Evolutionary conservation across 2,888 invertebrate genomes (phyloP).

Genomic region (Nomada goodeniana): DNA sequence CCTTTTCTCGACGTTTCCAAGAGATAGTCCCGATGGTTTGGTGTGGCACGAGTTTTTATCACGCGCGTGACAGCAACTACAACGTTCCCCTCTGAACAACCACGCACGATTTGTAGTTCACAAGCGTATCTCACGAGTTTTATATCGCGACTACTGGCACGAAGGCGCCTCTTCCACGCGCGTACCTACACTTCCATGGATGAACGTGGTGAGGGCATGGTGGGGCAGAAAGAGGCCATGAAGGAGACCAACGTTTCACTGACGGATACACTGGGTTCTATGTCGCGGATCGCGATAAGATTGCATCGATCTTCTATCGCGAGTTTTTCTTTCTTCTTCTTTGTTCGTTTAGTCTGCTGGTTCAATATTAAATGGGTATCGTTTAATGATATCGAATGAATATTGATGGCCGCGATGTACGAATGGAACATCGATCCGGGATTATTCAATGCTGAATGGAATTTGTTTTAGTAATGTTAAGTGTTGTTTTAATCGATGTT

Average conservation of each 20-base stretch:
- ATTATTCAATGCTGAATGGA: not conserved
- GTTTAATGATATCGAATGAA: too few species aligned
- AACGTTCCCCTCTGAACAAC: conserved; percentile 29
- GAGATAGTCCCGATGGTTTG: not conserved
- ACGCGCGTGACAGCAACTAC: conserved; percentile 34
- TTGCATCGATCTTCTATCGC: not conserved
- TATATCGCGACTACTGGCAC: conserved; percentile 78
- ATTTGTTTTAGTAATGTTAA: not conserved
- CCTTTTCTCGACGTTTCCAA: not conserved
- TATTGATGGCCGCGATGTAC: too few species aligned
- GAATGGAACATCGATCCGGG: too few species aligned
- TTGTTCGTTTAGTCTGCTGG: too few species aligned
- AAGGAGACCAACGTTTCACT: conserved; percentile 56
- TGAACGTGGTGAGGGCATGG: conserved; percentile 56
- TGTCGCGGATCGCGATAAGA: not conserved
- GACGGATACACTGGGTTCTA: conserved; percentile 33
- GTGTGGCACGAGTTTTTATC: conserved; percentile 16
- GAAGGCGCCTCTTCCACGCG: conserved; percentile 73
- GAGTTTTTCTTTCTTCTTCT: not conserved
- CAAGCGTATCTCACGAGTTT: conserved; percentile 71
- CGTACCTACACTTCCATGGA: conserved; percentile 70
- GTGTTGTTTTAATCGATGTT: not conserved
- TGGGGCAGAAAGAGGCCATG: conserved; percentile 65
- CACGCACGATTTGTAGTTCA: conserved; percentile 42
- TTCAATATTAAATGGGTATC: too few species aligned